A percentile compares a stretch with the other conserved stretches of the same genome.
phyloP scores from a whole-genome alignment of 2,888 invertebrate species.

The Aspidiotus rigidus region DNA sequence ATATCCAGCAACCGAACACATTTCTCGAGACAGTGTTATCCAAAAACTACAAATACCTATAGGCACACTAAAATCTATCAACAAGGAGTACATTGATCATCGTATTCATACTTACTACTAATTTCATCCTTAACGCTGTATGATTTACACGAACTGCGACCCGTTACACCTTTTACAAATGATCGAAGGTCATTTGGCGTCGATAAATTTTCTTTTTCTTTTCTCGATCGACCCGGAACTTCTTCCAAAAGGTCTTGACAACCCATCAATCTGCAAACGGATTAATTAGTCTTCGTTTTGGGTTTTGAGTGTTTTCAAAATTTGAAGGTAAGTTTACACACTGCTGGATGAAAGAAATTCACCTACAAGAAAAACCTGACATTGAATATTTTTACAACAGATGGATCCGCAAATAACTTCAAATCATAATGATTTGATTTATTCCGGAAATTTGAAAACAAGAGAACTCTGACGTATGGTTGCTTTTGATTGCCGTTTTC shows the following conservation, averaged over 20 bases:
- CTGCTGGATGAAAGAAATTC: neutral
- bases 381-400: neutral
- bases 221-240: slow-evolving; percentile 80
- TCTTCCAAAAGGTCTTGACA: slow-evolving; percentile 95
- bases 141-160: slow-evolving; percentile 83
- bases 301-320: neutral
- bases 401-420: neutral
- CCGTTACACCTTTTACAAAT: slow-evolving; percentile 84
- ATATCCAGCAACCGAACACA: no score
- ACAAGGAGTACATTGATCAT: no score
- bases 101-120: slow-evolving; percentile 53
- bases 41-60: no score
- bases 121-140: slow-evolving; percentile 92
- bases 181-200: slow-evolving; percentile 74
- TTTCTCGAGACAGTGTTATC: no score
- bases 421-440: neutral
- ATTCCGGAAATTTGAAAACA: neutral
- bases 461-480: neutral
- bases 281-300: neutral
- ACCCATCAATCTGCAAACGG: slow-evolving; percentile 67
- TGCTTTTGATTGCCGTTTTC: neutral
- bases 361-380: no score
- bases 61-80: no score
- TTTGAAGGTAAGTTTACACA: neutral
- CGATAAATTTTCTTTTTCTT: slow-evolving; percentile 65